Percentiles rank a stretch among this genome's conserved stretches.
These are phyloP conservation scores for Uloborus diversus DNA, from an alignment of 1,140 invertebrate species.

Conservation along the genomic window DNA sequence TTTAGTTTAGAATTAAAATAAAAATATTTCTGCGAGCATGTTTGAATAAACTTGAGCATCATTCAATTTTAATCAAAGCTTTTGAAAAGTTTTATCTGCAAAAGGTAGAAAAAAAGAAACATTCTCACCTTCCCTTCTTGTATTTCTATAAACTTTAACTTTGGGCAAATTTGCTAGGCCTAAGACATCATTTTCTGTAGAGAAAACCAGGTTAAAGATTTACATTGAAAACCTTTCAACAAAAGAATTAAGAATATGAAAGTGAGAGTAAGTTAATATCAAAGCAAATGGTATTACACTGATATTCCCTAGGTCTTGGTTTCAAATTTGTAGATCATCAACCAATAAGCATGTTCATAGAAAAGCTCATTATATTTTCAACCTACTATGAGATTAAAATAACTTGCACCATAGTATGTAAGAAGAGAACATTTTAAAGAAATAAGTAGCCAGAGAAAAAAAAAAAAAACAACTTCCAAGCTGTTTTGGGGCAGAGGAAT, in stretches of 20 bases:
- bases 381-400: too few relatives aligned
- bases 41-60: background rate
- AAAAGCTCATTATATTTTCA: too few relatives aligned
- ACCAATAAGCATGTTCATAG: too few relatives aligned
- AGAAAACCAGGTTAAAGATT: background rate
- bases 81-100: background rate
- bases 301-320: too few relatives aligned
- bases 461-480: too few relatives aligned
- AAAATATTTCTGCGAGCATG: background rate
- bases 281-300: too few relatives aligned
- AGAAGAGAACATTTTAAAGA: too few relatives aligned
- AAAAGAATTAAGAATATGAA: background rate
- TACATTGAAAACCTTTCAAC: background rate
- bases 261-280: background rate
- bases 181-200: constrained; percentile 4
- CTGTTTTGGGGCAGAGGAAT: too few relatives aligned
- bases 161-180: constrained; percentile 67
- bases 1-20: background rate
- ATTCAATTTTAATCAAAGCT: too few relatives aligned
- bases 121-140: constrained; percentile 71
- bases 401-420: too few relatives aligned
- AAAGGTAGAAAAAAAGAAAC: background rate
- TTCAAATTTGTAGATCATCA: too few relatives aligned
- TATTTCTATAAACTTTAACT: constrained; percentile 79
- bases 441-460: too few relatives aligned